Evolutionary conservation across 2,888 invertebrate species (phyloP).

Genomic region (Drosophila limbata): DNA sequence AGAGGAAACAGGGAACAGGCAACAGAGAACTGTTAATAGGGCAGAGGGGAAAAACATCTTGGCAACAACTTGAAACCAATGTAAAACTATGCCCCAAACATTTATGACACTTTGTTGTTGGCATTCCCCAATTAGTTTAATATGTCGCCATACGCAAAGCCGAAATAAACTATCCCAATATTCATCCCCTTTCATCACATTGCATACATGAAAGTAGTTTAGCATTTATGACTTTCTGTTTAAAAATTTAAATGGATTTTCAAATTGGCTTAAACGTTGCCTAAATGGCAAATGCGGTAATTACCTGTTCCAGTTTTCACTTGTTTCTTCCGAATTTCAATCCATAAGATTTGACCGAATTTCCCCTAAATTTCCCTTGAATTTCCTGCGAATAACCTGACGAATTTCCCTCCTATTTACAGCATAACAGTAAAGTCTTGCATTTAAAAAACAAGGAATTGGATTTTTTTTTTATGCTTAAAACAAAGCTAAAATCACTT

Average conservation of each 20-base stretch:
- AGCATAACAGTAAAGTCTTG: no score
- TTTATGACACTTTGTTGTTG: conserved; percentile 56
- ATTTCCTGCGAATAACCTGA: no score
- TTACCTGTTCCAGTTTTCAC: no score
- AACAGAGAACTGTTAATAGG: no score
- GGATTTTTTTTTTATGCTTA: no score
- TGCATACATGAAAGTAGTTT: conserved; percentile 3
- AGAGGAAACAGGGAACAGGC: no score
- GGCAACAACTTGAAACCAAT: conserved; percentile 25
- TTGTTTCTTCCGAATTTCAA: no score
- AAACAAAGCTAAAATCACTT: no score
- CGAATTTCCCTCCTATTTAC: no score
- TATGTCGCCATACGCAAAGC: conserved; percentile 8
- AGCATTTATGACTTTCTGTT: conserved; percentile 27
- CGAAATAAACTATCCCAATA: conserved; percentile 1
- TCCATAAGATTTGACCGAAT: no score
- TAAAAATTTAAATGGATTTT: conserved; percentile 21
- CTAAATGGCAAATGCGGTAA: conserved; percentile 16
- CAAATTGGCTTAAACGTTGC: conserved; percentile 12
- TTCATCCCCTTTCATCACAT: neutral
- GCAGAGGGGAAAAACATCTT: conserved; percentile 24
- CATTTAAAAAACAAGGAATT: no score
- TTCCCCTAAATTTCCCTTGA: no score
- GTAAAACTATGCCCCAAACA: conserved; percentile 51
- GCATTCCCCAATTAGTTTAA: conserved; percentile 19